Evolutionary conservation across 2,797 vertebrate species (phyloP), one percentile per base, ranked within the genome.

Genomic region (Emys orbicularis): DNA sequence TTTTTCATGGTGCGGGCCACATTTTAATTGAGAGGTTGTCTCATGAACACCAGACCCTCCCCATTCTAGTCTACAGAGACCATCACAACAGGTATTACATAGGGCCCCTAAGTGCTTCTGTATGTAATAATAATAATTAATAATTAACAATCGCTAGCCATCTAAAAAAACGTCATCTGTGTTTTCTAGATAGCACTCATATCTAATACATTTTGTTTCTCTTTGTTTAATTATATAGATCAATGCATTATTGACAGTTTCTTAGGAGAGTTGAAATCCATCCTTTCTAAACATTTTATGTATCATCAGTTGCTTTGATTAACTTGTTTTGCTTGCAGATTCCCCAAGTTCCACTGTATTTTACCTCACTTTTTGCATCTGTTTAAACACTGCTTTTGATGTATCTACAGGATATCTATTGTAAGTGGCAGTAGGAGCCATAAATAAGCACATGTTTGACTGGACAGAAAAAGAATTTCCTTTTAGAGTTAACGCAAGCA

Each of bases 291-390:
- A 50, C 81, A 65, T 88, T 52, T 37, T 0, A 10, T 59, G 89
- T 82, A 7, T 86, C n/a, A 0, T 68, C 83, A 59, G 65, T 61
- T 65, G 0, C 86, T 90, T 88, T 88, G 95, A 96, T 96, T 94
- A 96, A 96, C 96, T 88, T 37, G 86, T 79, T 95, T 95, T 93
- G 92, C 93, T 97, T 95, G 68, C 59, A 21, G 53, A 79, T 94
- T 92, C 83, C 88, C 81, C 83, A 74, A 83, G 81, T 95, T 92
- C 93, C 89, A 86, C 94, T 92, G 2, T 3, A 21, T 90, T 86
- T 74, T 90, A 90, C 76, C 80, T 16, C 92, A 87, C 84, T 92
- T 65, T 37, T 61, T 0, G 0, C 41, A 80, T 89, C 89, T 94
- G 86, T 31, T 0, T 89, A 93, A 96, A 95, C 95, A 91, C 0